Base-by-base conservation (phyloP, 2,888 invertebrate species). In the Perithous albicinctus region DNA sequence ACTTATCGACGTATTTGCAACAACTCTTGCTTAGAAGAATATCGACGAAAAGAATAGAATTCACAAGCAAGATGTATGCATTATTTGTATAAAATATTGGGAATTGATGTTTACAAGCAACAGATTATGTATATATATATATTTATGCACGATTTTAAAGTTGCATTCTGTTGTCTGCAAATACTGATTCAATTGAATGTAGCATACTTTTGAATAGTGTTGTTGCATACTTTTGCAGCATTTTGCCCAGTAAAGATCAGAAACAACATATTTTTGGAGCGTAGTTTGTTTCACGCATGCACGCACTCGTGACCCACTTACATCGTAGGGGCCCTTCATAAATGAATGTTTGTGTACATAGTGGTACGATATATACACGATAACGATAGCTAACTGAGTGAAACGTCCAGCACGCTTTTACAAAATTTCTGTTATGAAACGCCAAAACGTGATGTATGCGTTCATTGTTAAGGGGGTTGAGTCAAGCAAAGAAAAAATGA, bases 281-380 rank as follows among this genome's bases (percentile, higher is more conserved):
- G 54, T 15, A 64, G 41, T 32, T 64, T 54, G 29, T 63, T 12
- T 29, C 61, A 12, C 8, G 23, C 67, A 56, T 43, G 69, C 69
- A 46, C 51, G 59, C 15, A 46, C 38, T 66, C 41, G 29, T 79
- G 74, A 74, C 67, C 79, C 43, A 79, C 63, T 79, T 69, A 32
- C 32, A 43, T 54, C 51, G 63, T 54, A 38, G 69, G 41, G 18
- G 35, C 69, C 51, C 66, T 69, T 46, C 56, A 56, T 69, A 63
- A 79, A 63, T 64, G 10, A 67, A 3, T 18, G 32, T 67, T 54
- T 74, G 54, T 79, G 48, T 43, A 63, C 43, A 73, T 61, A 43
- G n/a, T 51, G 12, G 10, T 12, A 35, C n/a, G 12, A 61, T 51
- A 41, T n/a, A 35, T 29, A n/a, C n/a, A 20, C 38, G 69, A 64